Conservation (phyloP, 2,113 vertebrate genomes). For the Odocoileus virginianus region DNA sequence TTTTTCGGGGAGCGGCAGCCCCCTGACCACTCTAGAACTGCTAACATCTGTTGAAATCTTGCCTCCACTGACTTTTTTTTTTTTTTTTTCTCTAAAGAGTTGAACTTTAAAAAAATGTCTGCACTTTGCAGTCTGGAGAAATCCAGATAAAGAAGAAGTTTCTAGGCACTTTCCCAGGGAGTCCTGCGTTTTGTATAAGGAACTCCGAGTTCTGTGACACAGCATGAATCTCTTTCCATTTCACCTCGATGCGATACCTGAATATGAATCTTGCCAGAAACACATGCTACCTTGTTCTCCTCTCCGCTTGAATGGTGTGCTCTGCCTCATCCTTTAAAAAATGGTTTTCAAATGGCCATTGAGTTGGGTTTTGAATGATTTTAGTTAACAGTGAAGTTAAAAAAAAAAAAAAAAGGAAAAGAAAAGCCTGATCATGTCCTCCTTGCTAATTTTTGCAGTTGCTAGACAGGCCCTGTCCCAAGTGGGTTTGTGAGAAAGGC, state of each 20-base stretch:
- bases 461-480: constrained; percentile 9
- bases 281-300: neutral
- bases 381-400: neutral
- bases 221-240: neutral
- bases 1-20: neutral
- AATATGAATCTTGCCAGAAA: neutral
- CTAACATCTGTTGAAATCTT: constrained; percentile 19
- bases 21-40: neutral
- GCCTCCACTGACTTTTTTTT: neutral
- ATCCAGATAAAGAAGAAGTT: neutral
- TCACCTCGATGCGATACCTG: neutral
- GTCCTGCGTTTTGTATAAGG: neutral
- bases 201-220: neutral
- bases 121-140: neutral
- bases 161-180: neutral
- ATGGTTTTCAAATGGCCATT: neutral
- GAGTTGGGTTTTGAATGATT: constrained; percentile 26
- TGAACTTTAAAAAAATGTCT: constrained; percentile 14
- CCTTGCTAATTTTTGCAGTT: neutral
- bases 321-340: constrained; percentile 37
- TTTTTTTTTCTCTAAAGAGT: neutral
- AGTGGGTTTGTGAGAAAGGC: neutral
- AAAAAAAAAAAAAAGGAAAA: neutral
- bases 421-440: neutral
- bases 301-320: neutral